Conservation (phyloP, 2,797 vertebrate species). For the Neopelma chrysocephalum region DNA sequence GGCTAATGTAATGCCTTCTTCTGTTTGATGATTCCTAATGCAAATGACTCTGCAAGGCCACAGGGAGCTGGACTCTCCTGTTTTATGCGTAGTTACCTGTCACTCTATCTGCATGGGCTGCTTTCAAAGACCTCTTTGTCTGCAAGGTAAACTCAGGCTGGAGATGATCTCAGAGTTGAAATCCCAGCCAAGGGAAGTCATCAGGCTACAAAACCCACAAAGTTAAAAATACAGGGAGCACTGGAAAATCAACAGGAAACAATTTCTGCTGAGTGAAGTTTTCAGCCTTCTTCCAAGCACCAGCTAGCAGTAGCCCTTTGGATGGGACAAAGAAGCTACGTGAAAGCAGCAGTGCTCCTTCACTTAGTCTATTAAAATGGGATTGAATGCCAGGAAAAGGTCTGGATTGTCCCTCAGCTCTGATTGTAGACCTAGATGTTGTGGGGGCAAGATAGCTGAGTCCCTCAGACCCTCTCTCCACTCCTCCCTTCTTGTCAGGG, state of each 20-base stretch:
- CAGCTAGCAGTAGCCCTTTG: not conserved
- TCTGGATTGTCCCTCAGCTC: not conserved
- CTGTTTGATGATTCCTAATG: not conserved
- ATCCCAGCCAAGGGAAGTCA: constrained; percentile 60
- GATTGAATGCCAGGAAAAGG: not conserved
- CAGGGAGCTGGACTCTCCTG: not conserved
- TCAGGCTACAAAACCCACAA: constrained; percentile 31
- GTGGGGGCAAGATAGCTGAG: not conserved
- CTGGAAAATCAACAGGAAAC: constrained; percentile 64
- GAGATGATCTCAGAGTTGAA: constrained; percentile 46
- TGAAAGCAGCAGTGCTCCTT: not conserved
- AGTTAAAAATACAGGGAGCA: constrained; percentile 65
- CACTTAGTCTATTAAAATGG: not conserved
- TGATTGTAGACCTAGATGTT: not conserved
- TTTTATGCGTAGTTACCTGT: not conserved
- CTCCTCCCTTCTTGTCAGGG: not conserved
- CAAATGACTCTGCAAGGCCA: not conserved
- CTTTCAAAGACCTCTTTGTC: constrained; percentile 68
- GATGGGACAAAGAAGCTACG: not conserved
- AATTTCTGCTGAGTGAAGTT: constrained; percentile 55
- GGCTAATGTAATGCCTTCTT: not conserved
- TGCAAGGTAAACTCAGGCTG: constrained; percentile 61
- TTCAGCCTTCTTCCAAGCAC: constrained; percentile 9
- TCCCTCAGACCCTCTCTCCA: not conserved
- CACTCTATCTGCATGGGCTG: not conserved